Base-by-base conservation (phyloP, 2,113 vertebrate species). In the Epinephelus cyanopodus region DNA sequence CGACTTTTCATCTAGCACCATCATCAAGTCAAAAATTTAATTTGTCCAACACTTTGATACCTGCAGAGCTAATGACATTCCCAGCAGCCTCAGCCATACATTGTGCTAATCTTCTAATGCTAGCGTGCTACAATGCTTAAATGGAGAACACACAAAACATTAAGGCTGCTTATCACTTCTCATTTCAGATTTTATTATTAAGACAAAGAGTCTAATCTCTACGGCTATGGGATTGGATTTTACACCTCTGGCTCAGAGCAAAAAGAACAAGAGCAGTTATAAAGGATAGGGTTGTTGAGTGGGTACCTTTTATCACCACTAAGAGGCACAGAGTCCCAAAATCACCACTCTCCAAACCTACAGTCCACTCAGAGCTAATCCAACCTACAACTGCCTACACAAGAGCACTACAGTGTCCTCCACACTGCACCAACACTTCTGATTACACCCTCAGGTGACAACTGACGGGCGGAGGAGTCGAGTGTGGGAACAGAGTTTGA, bases 301-400 rank as follows among this genome's bases (percentile, higher is more conserved):
- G 54, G 78, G 39, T 52, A 42, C 21, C 27, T 74, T 61, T 48
- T 5, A 58, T 53, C 64, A 63, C 29, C 15, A 10, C 13, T 14
- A 21, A 50, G 45, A 69, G 45, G 52, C 21, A n/a, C 42, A 58
- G 12, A 39, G 53, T 45, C 25, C 25, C 9, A 23, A 54, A 85
- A 69, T 42, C 0, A 7, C 33, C 17, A 12, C 63, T 48, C 54
- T 76, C 57, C 70, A 75, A 75, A 72, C 54, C 54, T 18, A 0
- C 66, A 72, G 21, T 71, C 67, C 29, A 52, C 57, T 80, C 72
- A 14, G 45, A 50, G 23, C 71, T 14, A 21, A 53, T 47, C 62
- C 68, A 42, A 17, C 63, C 60, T 5, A 23, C 68, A 60, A 18
- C 78, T 56, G 71, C 71, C 75, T 47, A 75, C 82, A 79, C 54